Conservation (phyloP, 2,113 vertebrate genomes). For the Tupaia chinensis region DNA sequence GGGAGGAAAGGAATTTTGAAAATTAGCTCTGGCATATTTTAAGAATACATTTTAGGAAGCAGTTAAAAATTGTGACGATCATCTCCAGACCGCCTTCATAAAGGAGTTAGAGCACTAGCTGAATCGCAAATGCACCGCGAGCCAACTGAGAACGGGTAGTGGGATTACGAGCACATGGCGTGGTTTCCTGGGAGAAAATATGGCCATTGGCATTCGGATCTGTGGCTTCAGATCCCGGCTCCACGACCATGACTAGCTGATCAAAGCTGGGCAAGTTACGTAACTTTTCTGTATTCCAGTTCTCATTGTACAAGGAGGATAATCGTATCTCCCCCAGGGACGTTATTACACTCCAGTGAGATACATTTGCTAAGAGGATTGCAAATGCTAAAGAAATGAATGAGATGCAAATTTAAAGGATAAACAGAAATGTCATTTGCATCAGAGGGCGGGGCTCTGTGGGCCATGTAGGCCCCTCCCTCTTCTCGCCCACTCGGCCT, state of each 20-base stretch:
- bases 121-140: slow-evolving; percentile 37
- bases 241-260: background rate
- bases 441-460: background rate
- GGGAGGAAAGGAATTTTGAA: slow-evolving; percentile 48
- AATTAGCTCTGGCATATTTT: slow-evolving; percentile 50
- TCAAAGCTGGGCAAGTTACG: background rate
- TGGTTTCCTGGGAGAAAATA: background rate
- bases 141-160: slow-evolving; percentile 24
- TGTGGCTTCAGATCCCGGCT: background rate
- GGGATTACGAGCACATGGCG: background rate
- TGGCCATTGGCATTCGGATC: background rate
- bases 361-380: background rate
- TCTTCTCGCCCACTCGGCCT: background rate
- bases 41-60: slow-evolving; percentile 54
- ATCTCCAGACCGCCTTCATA: slow-evolving; percentile 20
- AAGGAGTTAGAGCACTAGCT: background rate
- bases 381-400: background rate
- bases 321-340: background rate
- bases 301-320: background rate
- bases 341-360: background rate
- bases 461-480: background rate
- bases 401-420: background rate
- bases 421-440: no score
- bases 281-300: background rate
- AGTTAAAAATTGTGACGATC: slow-evolving; percentile 40